These are phyloP conservation scores for Adineta ricciae DNA, from an alignment of 2,888 invertebrate genomes.

Conservation along the genomic window DNA sequence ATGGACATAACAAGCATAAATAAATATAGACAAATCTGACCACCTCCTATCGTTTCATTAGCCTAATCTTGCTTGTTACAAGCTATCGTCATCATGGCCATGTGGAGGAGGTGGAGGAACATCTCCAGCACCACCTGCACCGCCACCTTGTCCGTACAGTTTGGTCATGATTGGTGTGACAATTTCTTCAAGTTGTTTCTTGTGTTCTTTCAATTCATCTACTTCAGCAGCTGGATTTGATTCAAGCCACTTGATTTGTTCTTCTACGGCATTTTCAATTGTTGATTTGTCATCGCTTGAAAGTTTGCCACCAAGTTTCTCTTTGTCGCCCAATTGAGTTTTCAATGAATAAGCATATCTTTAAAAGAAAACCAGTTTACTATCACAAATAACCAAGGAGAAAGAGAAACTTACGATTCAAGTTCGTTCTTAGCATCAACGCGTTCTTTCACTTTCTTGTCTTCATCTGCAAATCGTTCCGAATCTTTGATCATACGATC, in stretches of 20 bases:
- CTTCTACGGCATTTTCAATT: conserved; percentile 86
- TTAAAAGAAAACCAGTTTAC: conserved; percentile 42
- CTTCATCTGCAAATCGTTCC: conserved; percentile 95
- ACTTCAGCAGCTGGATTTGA: conserved; percentile 82
- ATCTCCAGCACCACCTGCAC: not conserved
- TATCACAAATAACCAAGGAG: conserved; percentile 53
- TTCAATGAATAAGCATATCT: conserved; percentile 85
- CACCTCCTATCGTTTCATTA: too few relatives aligned
- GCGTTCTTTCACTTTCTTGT: conserved; percentile 74
- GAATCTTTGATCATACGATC: conserved; percentile 98
- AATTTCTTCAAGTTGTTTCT: conserved; percentile 80
- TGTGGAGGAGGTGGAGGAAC: conserved; percentile 21
- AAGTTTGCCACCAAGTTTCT: conserved; percentile 81
- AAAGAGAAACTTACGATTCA: conserved; percentile 33
- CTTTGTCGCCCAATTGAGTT: conserved; percentile 89
- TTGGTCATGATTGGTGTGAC: conserved; percentile 91
- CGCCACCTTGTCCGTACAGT: conserved; percentile 58
- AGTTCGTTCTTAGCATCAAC: conserved; percentile 87
- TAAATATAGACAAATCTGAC: too few relatives aligned
- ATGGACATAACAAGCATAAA: too few relatives aligned
- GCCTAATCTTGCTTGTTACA: too few relatives aligned
- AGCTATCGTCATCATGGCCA: conserved; percentile 25
- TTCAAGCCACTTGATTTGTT: conserved; percentile 93
- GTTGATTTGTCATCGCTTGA: conserved; percentile 80
- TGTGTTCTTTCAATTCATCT: conserved; percentile 83